These are phyloP conservation scores for Drosophila triauraria DNA, from an alignment of 1,140 invertebrate species.

Conservation along the genomic window DNA sequence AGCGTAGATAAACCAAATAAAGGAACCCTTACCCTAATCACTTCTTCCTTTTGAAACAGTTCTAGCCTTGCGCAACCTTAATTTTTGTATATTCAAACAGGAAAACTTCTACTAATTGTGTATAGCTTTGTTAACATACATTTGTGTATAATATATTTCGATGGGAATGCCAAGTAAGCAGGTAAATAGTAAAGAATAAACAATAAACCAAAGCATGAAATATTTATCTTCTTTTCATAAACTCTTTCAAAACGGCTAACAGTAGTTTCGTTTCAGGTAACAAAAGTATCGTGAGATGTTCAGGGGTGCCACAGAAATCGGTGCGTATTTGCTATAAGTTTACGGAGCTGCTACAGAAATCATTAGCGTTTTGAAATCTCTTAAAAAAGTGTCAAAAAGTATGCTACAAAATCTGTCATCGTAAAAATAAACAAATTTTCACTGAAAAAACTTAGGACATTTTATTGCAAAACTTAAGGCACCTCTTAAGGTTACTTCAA, in stretches of 20 bases:
- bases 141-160: conserved; percentile 1
- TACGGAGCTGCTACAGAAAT: too few species aligned
- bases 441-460: too few species aligned
- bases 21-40: conserved; percentile 12
- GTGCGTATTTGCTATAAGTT: background rate
- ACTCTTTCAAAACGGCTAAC: conserved; percentile 50
- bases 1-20: conserved; percentile 8
- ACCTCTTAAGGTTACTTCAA: too few species aligned
- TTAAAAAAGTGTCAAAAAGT: too few species aligned
- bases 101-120: conserved; percentile 13
- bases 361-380: too few species aligned
- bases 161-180: conserved; percentile 1
- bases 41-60: background rate
- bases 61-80: conserved; percentile 8
- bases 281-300: background rate
- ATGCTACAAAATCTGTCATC: too few species aligned
- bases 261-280: background rate
- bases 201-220: conserved; percentile 7
- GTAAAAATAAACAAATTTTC: too few species aligned
- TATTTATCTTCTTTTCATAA: conserved; percentile 17
- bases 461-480: too few species aligned
- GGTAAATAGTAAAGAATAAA: background rate
- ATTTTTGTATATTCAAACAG: conserved; percentile 3
- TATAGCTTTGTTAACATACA: conserved; percentile 18
- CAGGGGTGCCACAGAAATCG: background rate